These are phyloP conservation scores for Euzophera pinguis DNA, from an alignment of 2,888 invertebrate genomes.

Conservation along the genomic window DNA sequence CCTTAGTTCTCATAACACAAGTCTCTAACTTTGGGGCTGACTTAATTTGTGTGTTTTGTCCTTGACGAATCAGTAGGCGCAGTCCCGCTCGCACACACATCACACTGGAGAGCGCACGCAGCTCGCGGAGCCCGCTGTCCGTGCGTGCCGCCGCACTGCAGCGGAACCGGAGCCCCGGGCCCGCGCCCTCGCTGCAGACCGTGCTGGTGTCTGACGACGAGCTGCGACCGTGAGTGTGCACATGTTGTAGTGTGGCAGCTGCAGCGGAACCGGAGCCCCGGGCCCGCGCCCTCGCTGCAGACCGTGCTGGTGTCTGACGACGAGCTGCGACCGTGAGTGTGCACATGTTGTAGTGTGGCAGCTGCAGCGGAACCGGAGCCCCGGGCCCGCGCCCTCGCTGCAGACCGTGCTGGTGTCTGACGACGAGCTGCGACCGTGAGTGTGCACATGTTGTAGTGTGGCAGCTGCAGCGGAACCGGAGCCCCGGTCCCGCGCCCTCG, in stretches of 20 bases:
- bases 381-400: conserved; percentile 29
- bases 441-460: conserved; percentile 31
- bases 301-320: conserved; percentile 71
- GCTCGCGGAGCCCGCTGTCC: conserved; percentile 60
- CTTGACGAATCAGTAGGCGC: conserved; percentile 20
- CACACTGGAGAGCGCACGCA: conserved; percentile 29
- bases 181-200: conserved; percentile 43
- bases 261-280: conserved; percentile 51
- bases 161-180: conserved; percentile 49
- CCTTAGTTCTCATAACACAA: too few species aligned
- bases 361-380: conserved; percentile 50
- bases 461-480: conserved; percentile 46
- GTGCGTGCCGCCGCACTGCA: conserved; percentile 42
- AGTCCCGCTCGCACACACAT: conserved; percentile 37
- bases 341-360: conserved; percentile 29
- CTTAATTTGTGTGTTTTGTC: too few species aligned
- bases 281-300: conserved; percentile 35
- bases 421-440: conserved; percentile 63
- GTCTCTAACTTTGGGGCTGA: too few species aligned
- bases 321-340: conserved; percentile 59
- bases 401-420: conserved; percentile 70
- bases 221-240: conserved; percentile 51
- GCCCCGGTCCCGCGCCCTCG: conserved; percentile 33
- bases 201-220: conserved; percentile 71
- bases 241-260: conserved; percentile 31